A percentile compares a stretch with the other conserved stretches of the same genome.
These are phyloP conservation scores for Geotrypetes seraphini DNA, from an alignment of 2,797 vertebrate species.

Conservation along the genomic window DNA sequence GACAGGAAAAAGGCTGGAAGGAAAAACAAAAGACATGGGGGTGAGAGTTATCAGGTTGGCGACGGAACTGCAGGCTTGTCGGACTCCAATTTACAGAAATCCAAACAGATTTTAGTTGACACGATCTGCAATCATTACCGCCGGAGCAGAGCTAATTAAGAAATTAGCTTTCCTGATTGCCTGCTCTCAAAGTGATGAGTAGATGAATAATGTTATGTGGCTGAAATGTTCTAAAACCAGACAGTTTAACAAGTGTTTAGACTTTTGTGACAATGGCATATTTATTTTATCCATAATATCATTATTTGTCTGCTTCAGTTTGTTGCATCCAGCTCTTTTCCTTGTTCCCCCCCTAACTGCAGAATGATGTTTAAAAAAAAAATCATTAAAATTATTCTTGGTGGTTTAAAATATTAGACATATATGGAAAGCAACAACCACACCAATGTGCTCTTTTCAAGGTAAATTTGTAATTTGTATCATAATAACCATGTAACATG, in stretches of 20 bases:
- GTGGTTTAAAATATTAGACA: slow-evolving; percentile 6
- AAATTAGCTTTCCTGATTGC: slow-evolving; percentile 85
- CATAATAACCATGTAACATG: neutral
- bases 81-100: slow-evolving; percentile 84
- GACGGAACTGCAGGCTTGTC: slow-evolving; percentile 85
- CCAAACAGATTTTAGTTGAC: slow-evolving; percentile 91
- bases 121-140: slow-evolving; percentile 85
- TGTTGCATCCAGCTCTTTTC: slow-evolving; percentile 17
- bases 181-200: slow-evolving; percentile 78
- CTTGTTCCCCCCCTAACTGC: slow-evolving; percentile 8
- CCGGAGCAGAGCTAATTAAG: slow-evolving; percentile 84
- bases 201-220: slow-evolving; percentile 71
- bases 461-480: neutral
- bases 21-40: slow-evolving; percentile 92
- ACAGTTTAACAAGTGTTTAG: slow-evolving; percentile 62
- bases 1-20: slow-evolving; percentile 97
- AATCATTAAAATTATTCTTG: slow-evolving; percentile 7
- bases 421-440: slow-evolving; percentile 1
- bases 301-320: slow-evolving; percentile 31
- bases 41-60: slow-evolving; percentile 83
- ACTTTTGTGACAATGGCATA: slow-evolving; percentile 47
- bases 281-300: slow-evolving; percentile 51
- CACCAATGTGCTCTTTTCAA: neutral
- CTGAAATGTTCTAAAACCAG: slow-evolving; percentile 66
- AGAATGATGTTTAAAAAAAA: too few relatives aligned